Evolutionary conservation across 2,113 vertebrate genomes (phyloP), one percentile per base, ranked within the genome.

Genomic region (Onychostruthus taczanowskii): DNA sequence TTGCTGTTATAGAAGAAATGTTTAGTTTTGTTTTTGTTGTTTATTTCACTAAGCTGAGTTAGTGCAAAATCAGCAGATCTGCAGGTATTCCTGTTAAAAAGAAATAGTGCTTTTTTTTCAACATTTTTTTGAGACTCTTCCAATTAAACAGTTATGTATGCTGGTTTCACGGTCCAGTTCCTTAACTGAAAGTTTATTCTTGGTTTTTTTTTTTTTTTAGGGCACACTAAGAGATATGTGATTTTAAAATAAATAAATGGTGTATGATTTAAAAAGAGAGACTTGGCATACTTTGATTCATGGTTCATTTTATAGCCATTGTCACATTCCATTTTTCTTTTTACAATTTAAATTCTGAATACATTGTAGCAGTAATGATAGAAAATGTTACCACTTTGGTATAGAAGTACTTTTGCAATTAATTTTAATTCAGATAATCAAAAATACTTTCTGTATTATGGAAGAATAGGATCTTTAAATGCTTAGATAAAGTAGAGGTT

Each of bases 11-110:
- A 62, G 9, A 75, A 59, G 2, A 70, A 75, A 46, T 19, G 2
- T 52, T 77, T 37, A 4, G 1, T 0, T 47, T 50, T 10, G 7
- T 1, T 23, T 50, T 30, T 26, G 23, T 20, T n/a, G 16, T 1
- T 43, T 30, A n/a, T 63, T 16, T 7, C 4, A 21, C 17, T 59
- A 63, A 83, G 16, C 1, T 12, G 16, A 72, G 6, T 61, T 64
- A 55, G 5, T 83, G 33, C 7, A 58, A 86, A 69, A 61, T 77
- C 21, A 35, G 35, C 13, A 86, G 41, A 82, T 44, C 43, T 82
- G 8, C 11, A 47, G 5, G 2, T 80, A 73, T 81, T 73, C 11
- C 19, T 89, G 31, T 41, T 21, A 46, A 78, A 82, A 74, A 17
- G 3, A 58, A 91, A 69, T 4, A 41, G 3, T 2, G 0, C 3